Evolutionary conservation across 2,888 invertebrate genomes (phyloP).

Genomic region (Adineta ricciae): DNA sequence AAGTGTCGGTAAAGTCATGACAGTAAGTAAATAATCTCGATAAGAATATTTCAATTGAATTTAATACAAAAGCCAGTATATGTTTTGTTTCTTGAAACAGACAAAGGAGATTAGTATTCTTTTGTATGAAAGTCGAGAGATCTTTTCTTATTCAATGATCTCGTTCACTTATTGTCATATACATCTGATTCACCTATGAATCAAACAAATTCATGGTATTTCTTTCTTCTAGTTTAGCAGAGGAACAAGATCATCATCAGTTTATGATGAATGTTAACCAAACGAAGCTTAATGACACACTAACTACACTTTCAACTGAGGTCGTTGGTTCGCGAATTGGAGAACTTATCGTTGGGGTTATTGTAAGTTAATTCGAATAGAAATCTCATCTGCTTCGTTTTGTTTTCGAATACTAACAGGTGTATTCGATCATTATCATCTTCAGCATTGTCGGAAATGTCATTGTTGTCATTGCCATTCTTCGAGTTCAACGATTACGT

Average conservation of each 20-base stretch:
- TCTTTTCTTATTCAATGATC: not conserved
- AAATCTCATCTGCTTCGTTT: not conserved
- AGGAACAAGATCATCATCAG: not conserved
- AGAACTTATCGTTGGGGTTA: not conserved
- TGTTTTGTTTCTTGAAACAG: not conserved
- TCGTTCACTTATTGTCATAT: not conserved
- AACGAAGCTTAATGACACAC: not conserved
- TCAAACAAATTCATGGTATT: not conserved
- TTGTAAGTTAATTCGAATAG: not conserved
- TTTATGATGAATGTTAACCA: not conserved
- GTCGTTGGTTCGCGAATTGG: not conserved
- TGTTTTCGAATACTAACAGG: not conserved
- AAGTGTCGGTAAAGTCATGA: not conserved
- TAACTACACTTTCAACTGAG: not conserved
- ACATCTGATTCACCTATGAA: not conserved
- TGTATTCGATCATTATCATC: constrained; percentile 25
- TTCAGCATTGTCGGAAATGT: constrained; percentile 28
- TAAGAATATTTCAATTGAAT: no score
- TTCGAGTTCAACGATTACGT: constrained; percentile 24
- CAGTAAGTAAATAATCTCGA: not conserved
- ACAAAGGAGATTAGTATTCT: no score
- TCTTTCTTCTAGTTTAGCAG: not conserved
- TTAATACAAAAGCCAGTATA: no score
- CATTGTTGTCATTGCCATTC: constrained; percentile 27
- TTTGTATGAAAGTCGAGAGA: no score